These are phyloP conservation scores for Chrysodeixis includens DNA, from an alignment of 2,888 invertebrate species.

Conservation along the genomic window DNA sequence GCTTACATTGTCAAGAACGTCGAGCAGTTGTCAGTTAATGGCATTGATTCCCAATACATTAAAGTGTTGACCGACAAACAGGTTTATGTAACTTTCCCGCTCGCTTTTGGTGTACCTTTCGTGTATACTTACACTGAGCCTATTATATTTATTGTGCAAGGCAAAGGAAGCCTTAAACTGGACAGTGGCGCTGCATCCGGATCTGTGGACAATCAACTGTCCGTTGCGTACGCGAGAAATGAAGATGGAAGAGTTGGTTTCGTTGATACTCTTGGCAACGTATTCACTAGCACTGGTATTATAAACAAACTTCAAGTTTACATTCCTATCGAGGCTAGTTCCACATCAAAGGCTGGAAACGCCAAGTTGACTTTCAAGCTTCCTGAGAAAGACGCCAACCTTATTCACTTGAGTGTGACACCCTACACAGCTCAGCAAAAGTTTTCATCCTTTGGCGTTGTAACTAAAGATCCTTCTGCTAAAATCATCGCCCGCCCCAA, in stretches of 20 bases:
- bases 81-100: constrained; percentile 91
- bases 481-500: constrained; percentile 76
- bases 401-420: constrained; percentile 89
- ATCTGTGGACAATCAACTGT: constrained; percentile 78
- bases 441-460: constrained; percentile 86
- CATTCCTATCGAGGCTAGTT: constrained; percentile 75
- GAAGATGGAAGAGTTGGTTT: constrained; percentile 90
- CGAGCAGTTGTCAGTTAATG: constrained; percentile 73
- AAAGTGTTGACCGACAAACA: constrained; percentile 89
- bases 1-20: constrained; percentile 72
- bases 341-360: neutral
- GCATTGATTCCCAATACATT: constrained; percentile 87
- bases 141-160: constrained; percentile 83
- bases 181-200: constrained; percentile 64
- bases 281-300: constrained; percentile 90
- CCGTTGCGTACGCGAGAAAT: constrained; percentile 86
- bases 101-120: constrained; percentile 92
- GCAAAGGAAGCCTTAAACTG: constrained; percentile 56
- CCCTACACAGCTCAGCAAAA: constrained; percentile 90
- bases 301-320: constrained; percentile 89
- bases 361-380: constrained; percentile 77
- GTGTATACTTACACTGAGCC: constrained; percentile 90
- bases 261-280: constrained; percentile 89
- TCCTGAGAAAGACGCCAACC: constrained; percentile 81
- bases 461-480: constrained; percentile 80